phyloP scores from a whole-genome alignment of 2,797 vertebrate genomes.

The Spondyliosoma cantharus region DNA sequence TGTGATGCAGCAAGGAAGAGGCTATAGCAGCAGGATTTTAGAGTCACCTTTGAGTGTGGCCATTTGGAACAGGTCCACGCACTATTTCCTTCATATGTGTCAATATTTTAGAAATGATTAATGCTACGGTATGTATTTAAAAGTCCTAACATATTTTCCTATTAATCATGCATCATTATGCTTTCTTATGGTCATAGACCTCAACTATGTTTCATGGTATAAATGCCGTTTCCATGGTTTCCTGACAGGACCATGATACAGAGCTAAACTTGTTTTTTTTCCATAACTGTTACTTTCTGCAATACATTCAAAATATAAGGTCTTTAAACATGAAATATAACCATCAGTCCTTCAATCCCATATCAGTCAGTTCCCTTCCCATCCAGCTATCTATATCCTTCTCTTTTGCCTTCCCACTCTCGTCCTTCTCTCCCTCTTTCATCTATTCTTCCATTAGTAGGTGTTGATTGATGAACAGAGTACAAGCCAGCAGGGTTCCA shows the following conservation, averaged over 20 bases:
- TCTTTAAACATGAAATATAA: slow-evolving; percentile 35
- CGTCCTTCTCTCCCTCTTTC: slow-evolving; percentile 49
- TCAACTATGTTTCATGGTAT: neutral
- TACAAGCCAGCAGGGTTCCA: slow-evolving; percentile 56
- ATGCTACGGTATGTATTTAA: neutral
- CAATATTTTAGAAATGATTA: neutral
- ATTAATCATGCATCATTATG: neutral
- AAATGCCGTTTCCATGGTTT: neutral
- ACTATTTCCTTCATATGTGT: neutral
- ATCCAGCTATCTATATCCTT: slow-evolving; percentile 6
- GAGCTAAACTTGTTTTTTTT: neutral
- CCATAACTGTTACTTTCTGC: neutral
- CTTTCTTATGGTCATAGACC: neutral
- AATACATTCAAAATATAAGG: neutral
- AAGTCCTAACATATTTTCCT: neutral
- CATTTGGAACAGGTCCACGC: neutral
- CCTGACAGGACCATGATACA: slow-evolving; percentile 7
- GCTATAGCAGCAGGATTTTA: neutral
- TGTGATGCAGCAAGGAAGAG: neutral
- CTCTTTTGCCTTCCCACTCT: slow-evolving; percentile 24
- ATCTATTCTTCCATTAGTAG: slow-evolving; percentile 66
- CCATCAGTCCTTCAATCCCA: slow-evolving; percentile 21
- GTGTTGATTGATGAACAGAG: slow-evolving; percentile 76
- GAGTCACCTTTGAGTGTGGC: neutral
- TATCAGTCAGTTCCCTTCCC: slow-evolving; percentile 24